phyloP scores from a whole-genome alignment of 2,797 vertebrate species.

The Onychomys torridus region DNA sequence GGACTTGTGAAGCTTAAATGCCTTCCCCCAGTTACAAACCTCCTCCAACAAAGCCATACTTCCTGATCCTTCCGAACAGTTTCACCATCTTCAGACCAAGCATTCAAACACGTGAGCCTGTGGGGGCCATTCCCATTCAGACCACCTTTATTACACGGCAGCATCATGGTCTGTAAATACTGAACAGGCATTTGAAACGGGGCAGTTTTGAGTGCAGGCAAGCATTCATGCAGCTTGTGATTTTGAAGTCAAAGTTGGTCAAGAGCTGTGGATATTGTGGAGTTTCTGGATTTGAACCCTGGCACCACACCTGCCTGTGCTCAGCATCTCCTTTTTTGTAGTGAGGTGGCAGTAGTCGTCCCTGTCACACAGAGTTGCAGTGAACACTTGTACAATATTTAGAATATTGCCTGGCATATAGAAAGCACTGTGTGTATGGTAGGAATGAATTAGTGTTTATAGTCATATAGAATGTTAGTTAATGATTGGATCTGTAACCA shows the following conservation, averaged over 20 bases:
- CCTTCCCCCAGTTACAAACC: too few relatives aligned
- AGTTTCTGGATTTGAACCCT: neutral
- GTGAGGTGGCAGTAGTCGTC: neutral
- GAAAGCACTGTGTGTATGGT: neutral
- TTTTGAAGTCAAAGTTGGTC: neutral
- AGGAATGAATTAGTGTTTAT: neutral
- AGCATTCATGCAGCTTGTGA: neutral
- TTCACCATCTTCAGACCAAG: too few relatives aligned
- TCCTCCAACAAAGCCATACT: too few relatives aligned
- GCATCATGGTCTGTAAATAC: neutral
- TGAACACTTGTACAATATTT: constrained; percentile 3
- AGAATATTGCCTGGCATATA: neutral
- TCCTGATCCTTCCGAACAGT: too few relatives aligned
- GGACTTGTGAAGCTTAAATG: too few relatives aligned
- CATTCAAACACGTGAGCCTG: too few relatives aligned
- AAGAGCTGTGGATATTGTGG: neutral
- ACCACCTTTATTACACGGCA: neutral
- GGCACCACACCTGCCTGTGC: neutral
- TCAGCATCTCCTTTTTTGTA: neutral
- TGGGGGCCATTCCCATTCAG: too few relatives aligned
- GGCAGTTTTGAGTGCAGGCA: constrained; percentile 49
- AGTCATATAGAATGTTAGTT: neutral
- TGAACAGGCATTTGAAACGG: constrained; percentile 26
- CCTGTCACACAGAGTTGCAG: neutral
- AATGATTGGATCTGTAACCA: neutral